Evolutionary conservation across 1,140 invertebrate genomes (phyloP).

Genomic region (Drosophila pseudoananassae): DNA sequence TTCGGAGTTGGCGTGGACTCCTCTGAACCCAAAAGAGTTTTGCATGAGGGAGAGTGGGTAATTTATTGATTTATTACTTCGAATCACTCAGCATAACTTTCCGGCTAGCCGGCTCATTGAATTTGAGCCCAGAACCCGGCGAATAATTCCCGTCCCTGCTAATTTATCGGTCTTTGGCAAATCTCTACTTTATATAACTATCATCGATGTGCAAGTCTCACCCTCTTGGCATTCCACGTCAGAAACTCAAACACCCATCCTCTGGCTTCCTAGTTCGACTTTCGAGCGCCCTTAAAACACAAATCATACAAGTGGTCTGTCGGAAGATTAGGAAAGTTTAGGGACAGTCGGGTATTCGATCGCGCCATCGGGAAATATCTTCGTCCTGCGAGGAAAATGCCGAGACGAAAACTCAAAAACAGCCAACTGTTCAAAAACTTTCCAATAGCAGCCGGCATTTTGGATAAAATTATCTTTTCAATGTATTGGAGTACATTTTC

Average conservation of each 20-base stretch:
- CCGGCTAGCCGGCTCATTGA: constrained; percentile 34
- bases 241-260: neutral
- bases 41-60: constrained; percentile 59
- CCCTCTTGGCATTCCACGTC: neutral
- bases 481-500: neutral
- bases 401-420: neutral
- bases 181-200: neutral
- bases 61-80: constrained; percentile 81
- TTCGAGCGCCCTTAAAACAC: neutral
- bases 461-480: neutral
- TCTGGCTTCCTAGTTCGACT: neutral
- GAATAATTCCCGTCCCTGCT: constrained; percentile 53
- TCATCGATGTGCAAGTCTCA: neutral
- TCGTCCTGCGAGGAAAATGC: constrained; percentile 2
- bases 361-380: neutral
- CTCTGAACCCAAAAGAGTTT: constrained; percentile 44
- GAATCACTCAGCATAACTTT: constrained; percentile 82
- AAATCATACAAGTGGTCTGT: no score
- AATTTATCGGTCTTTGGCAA: constrained; percentile 50
- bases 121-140: constrained; percentile 11
- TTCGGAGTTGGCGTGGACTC: constrained; percentile 46
- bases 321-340: constrained; percentile 11
- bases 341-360: constrained; percentile 24
- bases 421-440: constrained; percentile 15
- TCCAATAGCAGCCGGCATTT: neutral